These are phyloP conservation scores for Cephus spinipes DNA, from an alignment of 2,888 invertebrate genomes.

Conservation along the genomic window DNA sequence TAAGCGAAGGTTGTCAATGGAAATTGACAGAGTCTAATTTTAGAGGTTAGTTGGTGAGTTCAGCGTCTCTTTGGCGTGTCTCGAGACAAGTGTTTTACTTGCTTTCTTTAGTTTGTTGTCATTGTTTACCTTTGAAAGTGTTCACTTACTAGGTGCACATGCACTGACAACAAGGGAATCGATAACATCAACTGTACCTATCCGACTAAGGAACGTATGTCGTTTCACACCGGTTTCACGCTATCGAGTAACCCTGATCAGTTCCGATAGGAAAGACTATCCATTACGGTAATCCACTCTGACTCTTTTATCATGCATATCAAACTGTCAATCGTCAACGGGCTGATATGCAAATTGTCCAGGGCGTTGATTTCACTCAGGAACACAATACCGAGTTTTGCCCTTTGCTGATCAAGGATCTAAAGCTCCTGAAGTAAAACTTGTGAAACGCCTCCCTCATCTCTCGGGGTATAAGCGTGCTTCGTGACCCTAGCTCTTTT, in stretches of 20 bases:
- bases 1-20: not conserved
- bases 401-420: not conserved
- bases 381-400: not conserved
- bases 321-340: conserved; percentile 5
- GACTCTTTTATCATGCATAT: conserved; percentile 47
- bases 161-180: not conserved
- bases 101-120: not conserved
- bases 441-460: not conserved
- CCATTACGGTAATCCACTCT: conserved; percentile 61
- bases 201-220: conserved; percentile 36
- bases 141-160: not conserved
- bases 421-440: not conserved
- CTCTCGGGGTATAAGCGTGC: not conserved
- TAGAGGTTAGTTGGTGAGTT: not conserved
- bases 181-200: not conserved
- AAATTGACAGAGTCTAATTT: not conserved
- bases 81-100: not conserved
- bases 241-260: conserved; percentile 30
- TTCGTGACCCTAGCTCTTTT: not conserved
- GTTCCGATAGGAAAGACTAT: conserved; percentile 46
- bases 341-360: conserved; percentile 45
- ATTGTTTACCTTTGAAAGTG: not conserved
- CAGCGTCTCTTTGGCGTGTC: not conserved
- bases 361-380: conserved; percentile 9
- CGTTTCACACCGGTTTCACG: conserved; percentile 52